Conservation (phyloP, 2,888 invertebrate genomes). For the Periphyllus acericola region DNA sequence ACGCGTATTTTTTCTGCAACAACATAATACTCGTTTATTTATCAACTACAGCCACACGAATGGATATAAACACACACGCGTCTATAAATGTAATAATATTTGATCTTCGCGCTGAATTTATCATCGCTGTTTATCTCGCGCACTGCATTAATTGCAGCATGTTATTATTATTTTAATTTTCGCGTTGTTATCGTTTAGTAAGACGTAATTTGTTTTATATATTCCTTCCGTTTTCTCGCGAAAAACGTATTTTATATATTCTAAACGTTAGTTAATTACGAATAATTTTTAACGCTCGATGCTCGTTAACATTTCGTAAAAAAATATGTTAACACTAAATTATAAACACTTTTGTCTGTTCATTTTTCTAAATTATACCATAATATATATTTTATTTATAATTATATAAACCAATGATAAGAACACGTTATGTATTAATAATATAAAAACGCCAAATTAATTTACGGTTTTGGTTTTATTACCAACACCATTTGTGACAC, state of each 20-base stretch:
- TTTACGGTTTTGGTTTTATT: too few species aligned
- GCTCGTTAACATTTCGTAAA: neutral
- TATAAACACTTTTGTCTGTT: neutral
- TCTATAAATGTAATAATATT: neutral
- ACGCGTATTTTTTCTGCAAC: neutral
- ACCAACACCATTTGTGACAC: neutral
- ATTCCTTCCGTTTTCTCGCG: neutral
- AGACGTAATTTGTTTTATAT: neutral
- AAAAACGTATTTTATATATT: neutral
- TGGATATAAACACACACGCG: neutral
- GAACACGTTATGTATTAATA: too few species aligned
- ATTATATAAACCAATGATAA: too few species aligned
- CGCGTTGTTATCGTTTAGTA: neutral
- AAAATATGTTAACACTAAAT: too few species aligned
- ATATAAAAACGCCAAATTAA: too few species aligned
- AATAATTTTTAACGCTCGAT: neutral
- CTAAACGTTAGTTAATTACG: neutral
- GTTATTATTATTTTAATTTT: neutral
- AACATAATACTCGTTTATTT: neutral
- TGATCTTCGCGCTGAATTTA: neutral
- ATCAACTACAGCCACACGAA: neutral
- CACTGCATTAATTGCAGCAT: neutral
- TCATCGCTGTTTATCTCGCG: neutral
- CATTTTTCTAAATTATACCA: neutral
- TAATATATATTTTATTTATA: too few species aligned